Conservation (phyloP, 2,888 invertebrate genomes). For the Temnothorax unifasciatus region DNA sequence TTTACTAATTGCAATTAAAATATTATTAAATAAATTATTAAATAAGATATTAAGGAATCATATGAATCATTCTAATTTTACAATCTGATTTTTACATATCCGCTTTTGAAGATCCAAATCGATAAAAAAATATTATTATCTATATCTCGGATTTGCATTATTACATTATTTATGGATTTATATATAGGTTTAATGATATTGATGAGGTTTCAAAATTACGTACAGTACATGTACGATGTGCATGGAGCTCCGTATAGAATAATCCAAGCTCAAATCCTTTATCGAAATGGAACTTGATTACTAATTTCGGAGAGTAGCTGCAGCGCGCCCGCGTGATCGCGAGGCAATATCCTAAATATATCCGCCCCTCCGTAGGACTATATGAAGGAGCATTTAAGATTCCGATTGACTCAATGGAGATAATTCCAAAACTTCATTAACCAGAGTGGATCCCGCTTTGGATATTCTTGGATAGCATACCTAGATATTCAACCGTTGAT, state of each 20-base stretch:
- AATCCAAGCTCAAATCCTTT: conserved; percentile 54
- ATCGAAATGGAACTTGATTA: conserved; percentile 62
- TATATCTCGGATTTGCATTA: not conserved
- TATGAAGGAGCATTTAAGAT: conserved; percentile 56
- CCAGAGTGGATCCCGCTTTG: conserved; percentile 30
- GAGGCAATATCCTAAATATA: conserved; percentile 66
- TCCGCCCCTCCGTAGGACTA: conserved; percentile 37
- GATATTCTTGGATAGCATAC: not conserved
- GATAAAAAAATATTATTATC: not conserved
- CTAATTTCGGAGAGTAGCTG: conserved; percentile 65
- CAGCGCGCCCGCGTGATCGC: conserved; percentile 46
- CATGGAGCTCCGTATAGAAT: conserved; percentile 22
- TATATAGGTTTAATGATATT: not conserved
- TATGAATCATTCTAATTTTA: not conserved
- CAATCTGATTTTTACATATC: not conserved
- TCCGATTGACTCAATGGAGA: conserved; percentile 52
- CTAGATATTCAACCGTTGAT: conserved; percentile 5
- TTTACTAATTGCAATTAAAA: not conserved
- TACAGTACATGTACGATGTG: not conserved
- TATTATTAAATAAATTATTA: not conserved
- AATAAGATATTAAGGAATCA: not conserved
- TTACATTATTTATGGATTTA: not conserved
- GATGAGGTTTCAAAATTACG: conserved; percentile 27
- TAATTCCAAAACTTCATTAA: conserved; percentile 51
- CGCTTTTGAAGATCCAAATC: not conserved